Conservation (phyloP, 30 jellyfish, hydroid and myxozoan genomes). For the Chrysaora quinquecirrha region DNA sequence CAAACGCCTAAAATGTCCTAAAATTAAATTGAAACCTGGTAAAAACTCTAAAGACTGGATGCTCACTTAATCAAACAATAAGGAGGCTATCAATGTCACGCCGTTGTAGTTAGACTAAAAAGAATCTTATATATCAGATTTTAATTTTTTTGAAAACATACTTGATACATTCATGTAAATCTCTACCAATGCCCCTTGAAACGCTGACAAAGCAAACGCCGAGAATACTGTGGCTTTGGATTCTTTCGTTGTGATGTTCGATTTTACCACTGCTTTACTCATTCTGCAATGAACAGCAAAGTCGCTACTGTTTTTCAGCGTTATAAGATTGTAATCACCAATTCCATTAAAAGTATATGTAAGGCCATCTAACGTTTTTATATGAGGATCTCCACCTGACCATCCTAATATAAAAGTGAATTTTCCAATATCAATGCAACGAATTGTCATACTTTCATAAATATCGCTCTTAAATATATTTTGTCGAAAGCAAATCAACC, state of each 20-base stretch:
- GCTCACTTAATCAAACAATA: too few species aligned
- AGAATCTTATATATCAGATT: too few species aligned
- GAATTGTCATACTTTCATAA: too few species aligned
- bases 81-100: too few species aligned
- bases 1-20: too few species aligned
- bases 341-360: conserved; percentile 75
- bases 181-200: conserved; percentile 63
- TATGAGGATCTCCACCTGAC: conserved; percentile 74
- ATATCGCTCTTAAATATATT: too few species aligned
- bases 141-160: too few species aligned
- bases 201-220: conserved; percentile 61
- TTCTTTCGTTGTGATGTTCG: conserved; percentile 20
- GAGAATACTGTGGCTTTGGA: conserved; percentile 79
- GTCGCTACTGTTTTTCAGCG: conserved; percentile 52
- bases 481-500: too few species aligned
- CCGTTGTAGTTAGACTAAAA: too few species aligned
- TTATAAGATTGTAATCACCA: conserved; percentile 57
- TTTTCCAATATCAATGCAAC: too few species aligned
- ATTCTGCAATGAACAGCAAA: conserved; percentile 62
- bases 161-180: conserved; percentile 52
- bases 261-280: conserved; percentile 44
- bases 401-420: conserved; percentile 14
- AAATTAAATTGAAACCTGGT: too few species aligned
- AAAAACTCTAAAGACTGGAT: too few species aligned
- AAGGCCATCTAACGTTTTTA: conserved; percentile 60